Conservation (phyloP, 2,797 vertebrate species). For the Pangasius djambal region DNA sequence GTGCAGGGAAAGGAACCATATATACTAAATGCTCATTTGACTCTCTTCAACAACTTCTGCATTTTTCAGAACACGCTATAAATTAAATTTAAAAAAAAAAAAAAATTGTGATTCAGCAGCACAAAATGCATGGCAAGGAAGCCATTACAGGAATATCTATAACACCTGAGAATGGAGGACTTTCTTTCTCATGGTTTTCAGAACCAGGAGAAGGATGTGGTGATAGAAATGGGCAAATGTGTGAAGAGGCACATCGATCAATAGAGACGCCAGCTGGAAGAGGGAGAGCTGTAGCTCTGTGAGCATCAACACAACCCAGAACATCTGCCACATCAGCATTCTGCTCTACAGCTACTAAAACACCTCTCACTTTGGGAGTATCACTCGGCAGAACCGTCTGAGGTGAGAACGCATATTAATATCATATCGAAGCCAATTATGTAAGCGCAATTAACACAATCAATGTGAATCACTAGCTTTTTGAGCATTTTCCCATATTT, state of each 20-base stretch:
- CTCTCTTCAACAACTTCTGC: background rate
- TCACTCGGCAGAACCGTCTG: slow-evolving; percentile 18
- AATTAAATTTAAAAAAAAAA: background rate
- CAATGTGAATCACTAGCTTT: background rate
- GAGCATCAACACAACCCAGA: slow-evolving; percentile 20
- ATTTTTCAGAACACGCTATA: background rate
- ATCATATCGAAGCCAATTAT: slow-evolving; percentile 10
- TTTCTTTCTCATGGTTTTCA: background rate
- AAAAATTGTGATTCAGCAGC: background rate
- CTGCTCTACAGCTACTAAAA: slow-evolving; percentile 27
- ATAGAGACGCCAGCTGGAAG: slow-evolving; percentile 15
- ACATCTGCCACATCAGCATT: slow-evolving; percentile 35
- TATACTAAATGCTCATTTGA: background rate
- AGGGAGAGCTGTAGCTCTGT: background rate
- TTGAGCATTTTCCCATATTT: background rate
- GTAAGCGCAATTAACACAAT: background rate
- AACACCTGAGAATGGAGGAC: background rate
- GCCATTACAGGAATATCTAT: background rate
- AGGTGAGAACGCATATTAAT: slow-evolving; percentile 33
- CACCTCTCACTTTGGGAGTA: slow-evolving; percentile 21
- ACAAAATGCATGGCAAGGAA: background rate
- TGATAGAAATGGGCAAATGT: background rate
- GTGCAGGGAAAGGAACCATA: background rate
- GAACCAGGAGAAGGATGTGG: background rate
- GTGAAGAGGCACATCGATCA: background rate